Base-by-base conservation (phyloP, 2,113 vertebrate species). In the Saimiri boliviensis region DNA sequence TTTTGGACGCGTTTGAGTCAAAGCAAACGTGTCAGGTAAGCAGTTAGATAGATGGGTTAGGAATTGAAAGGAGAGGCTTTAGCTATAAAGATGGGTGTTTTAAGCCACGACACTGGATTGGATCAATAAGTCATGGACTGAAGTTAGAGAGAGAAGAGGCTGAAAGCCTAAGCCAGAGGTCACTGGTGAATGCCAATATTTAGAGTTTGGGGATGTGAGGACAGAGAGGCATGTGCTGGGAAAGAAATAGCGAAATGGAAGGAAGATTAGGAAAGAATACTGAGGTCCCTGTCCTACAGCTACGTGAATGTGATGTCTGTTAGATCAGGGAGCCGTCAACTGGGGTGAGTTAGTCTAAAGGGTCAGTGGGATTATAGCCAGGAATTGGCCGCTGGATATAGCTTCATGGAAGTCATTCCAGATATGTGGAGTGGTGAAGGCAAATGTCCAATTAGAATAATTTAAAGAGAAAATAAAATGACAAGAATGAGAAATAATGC, bases 261-360 rank as follows among this genome's bases (percentile, higher is more conserved):
- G 49, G 47, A 23, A 30, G 2, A 20, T 85, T 20, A n/a, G 70
- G 63, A 35, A 8, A 47, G 35, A 14, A 23, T 37, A 9, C 3
- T 1, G 37, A 19, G 42, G 63, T 45, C 58, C 13, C 14, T 30
- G 12, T 63, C 60, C 60, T 30, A 63, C 25, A 63, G 27, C 60
- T 30, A 14, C 0, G 9, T 5, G 1, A 47, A 56, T 0, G 27
- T 40, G 58, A 42, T 35, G 45, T 56, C 81, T 70, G 9, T 0
- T 2, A 40, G 13, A 3, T 54, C 19, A 74, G 80, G 45, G 35
- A 63, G 45, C 35, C 14, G 1, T 13, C 66, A 25, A 52, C 12
- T 10, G 19, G 27, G 60, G 17, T 23, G 14, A 42, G 27, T 54
- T 49, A 92, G 27, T 35, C n/a, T 13, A n/a, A 5, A 16, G 52